Conservation (phyloP, 2,888 invertebrate genomes). For the Orchestes rusci region DNA sequence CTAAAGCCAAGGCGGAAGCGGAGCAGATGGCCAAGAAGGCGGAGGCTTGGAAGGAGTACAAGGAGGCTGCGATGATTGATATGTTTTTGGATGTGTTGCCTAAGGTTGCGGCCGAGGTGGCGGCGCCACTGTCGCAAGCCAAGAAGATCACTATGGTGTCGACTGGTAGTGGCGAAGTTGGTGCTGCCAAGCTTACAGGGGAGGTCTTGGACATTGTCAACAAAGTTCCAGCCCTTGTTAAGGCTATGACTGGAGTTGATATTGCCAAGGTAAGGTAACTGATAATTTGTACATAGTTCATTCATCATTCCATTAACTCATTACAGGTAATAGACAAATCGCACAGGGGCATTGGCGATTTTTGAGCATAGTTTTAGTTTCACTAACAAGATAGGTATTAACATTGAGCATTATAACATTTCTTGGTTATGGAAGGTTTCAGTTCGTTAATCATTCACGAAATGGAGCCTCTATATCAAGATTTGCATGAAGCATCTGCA, state of each 20-base stretch:
- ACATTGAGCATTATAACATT: too few relatives aligned
- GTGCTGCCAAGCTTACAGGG: slow-evolving; percentile 89
- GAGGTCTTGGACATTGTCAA: slow-evolving; percentile 92
- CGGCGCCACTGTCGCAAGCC: slow-evolving; percentile 88
- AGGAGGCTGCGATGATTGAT: slow-evolving; percentile 91
- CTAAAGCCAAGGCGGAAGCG: slow-evolving; percentile 92
- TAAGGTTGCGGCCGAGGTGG: slow-evolving; percentile 94
- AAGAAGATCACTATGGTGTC: slow-evolving; percentile 97
- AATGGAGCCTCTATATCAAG: too few relatives aligned
- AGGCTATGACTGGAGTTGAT: slow-evolving; percentile 89
- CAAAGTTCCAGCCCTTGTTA: slow-evolving; percentile 85
- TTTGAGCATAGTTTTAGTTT: slow-evolving; percentile 16
- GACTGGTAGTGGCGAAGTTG: slow-evolving; percentile 83
- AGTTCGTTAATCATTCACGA: too few relatives aligned
- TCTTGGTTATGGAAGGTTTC: too few relatives aligned
- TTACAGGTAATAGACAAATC: slow-evolving; percentile 19
- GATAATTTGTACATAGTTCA: background rate
- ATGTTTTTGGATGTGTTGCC: slow-evolving; percentile 94
- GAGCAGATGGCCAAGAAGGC: slow-evolving; percentile 97
- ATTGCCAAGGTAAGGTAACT: slow-evolving; percentile 68
- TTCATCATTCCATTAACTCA: background rate
- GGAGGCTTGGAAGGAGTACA: slow-evolving; percentile 94
- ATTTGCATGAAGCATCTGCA: too few relatives aligned
- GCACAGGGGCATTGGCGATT: slow-evolving; percentile 16
- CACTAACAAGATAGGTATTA: too few relatives aligned